Conservation (phyloP, 2,888 invertebrate species). For the Pyralis farinalis region DNA sequence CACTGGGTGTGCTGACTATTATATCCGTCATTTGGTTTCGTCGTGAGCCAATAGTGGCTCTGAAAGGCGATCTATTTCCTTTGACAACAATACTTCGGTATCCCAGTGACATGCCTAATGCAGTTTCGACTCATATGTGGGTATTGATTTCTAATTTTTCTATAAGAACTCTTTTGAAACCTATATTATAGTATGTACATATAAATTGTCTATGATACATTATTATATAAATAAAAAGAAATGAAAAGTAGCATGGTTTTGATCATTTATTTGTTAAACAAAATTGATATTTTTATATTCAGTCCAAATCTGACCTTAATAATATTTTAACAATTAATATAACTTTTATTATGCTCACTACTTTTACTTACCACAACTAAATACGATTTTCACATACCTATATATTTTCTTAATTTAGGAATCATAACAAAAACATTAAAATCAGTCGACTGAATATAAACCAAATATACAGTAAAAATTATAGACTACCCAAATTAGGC, state of each 20-base stretch:
- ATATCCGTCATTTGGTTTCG: slow-evolving; percentile 66
- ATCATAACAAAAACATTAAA: not conserved
- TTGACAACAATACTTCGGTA: slow-evolving; percentile 58
- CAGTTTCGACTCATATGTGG: slow-evolving; percentile 71
- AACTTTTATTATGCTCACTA: slow-evolving; percentile 1
- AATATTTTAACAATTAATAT: slow-evolving; percentile 10
- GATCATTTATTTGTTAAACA: slow-evolving; percentile 67
- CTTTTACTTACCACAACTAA: not conserved
- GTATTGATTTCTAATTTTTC: slow-evolving; percentile 69
- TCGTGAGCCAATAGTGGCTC: slow-evolving; percentile 59
- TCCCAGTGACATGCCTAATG: slow-evolving; percentile 63
- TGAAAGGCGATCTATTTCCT: slow-evolving; percentile 63
- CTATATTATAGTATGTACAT: slow-evolving; percentile 24
- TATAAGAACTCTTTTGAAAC: slow-evolving; percentile 59
- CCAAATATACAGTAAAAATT: slow-evolving; percentile 22
- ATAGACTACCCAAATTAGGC: slow-evolving; percentile 25
- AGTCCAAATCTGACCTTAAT: slow-evolving; percentile 70
- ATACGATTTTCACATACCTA: not conserved
- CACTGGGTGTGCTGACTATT: slow-evolving; percentile 49
- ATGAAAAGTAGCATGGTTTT: slow-evolving; percentile 20
- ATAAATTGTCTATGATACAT: too few relatives aligned
- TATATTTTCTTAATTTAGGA: not conserved
- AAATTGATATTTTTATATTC: slow-evolving; percentile 68
- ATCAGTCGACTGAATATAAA: slow-evolving; percentile 22
- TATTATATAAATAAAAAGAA: not conserved